These are phyloP conservation scores for Aphaenogaster ashmeadi DNA, from an alignment of 1,140 invertebrate genomes.

Conservation along the genomic window DNA sequence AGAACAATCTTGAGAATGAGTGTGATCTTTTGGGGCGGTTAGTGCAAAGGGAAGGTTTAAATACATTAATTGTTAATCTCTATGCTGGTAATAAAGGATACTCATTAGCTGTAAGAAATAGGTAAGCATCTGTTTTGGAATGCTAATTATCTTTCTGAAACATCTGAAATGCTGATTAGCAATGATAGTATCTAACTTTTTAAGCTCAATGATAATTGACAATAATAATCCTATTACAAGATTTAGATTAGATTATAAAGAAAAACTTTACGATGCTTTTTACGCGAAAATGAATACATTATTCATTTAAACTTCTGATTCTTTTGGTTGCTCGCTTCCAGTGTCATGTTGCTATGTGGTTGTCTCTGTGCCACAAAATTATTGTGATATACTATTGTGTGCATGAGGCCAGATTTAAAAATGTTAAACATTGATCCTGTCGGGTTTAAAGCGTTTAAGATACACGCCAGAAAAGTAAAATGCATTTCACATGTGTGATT, in stretches of 20 bases:
- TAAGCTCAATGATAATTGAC: background rate
- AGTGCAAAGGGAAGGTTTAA: conserved; percentile 94
- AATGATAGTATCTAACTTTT: conserved; percentile 3
- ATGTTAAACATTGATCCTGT: background rate
- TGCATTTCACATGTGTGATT: background rate
- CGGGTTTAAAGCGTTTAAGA: background rate
- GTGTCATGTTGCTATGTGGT: background rate
- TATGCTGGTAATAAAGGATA: conserved; percentile 97
- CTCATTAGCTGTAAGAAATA: conserved; percentile 92
- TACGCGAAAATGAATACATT: background rate
- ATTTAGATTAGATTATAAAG: background rate
- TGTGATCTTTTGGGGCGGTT: conserved; percentile 95
- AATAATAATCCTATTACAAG: background rate
- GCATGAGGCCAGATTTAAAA: background rate
- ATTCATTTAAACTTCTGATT: conserved; percentile 6
- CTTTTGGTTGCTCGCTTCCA: background rate
- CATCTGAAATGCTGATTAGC: background rate
- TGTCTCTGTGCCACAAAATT: background rate
- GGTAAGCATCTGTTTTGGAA: conserved; percentile 72
- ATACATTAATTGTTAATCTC: conserved; percentile 96
- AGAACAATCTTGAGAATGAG: conserved; percentile 91
- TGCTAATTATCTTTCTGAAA: conserved; percentile 2
- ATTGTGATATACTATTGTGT: conserved; percentile 10
- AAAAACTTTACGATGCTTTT: background rate
- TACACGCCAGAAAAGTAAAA: background rate